Evolutionary conservation across 1,140 invertebrate genomes (phyloP).

Genomic region (Diachasma alloeum): DNA sequence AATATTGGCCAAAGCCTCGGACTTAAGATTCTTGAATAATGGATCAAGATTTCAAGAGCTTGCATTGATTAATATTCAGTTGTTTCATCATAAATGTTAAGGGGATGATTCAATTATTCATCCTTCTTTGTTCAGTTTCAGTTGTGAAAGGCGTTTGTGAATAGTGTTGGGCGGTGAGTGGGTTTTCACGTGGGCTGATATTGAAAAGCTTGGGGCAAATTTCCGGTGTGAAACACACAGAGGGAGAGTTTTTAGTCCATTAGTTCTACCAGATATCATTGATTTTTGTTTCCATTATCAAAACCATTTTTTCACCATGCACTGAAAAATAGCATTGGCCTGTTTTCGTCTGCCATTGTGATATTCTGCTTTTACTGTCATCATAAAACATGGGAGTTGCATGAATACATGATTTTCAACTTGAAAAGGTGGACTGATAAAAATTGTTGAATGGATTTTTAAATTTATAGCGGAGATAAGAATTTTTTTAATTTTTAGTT

Average conservation of each 20-base stretch:
- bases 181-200: neutral
- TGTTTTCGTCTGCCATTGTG: neutral
- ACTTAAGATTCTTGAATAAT: neutral
- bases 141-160: no score
- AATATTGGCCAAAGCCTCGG: neutral
- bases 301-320: neutral
- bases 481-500: no score
- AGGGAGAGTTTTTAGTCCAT: neutral
- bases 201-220: neutral
- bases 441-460: neutral
- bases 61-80: neutral
- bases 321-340: neutral
- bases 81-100: neutral
- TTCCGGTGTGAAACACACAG: neutral
- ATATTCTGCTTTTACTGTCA: neutral
- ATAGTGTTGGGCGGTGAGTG: neutral
- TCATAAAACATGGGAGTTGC: neutral
- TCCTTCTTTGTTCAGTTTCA: neutral
- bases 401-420: neutral
- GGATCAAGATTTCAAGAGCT: neutral
- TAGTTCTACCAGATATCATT: conserved; percentile 1
- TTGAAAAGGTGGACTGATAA: neutral
- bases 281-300: conserved; percentile 6
- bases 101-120: neutral
- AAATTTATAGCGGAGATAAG: neutral